These are phyloP conservation scores for Scaptomyza flava DNA, from an alignment of 2,888 invertebrate species.

Conservation along the genomic window DNA sequence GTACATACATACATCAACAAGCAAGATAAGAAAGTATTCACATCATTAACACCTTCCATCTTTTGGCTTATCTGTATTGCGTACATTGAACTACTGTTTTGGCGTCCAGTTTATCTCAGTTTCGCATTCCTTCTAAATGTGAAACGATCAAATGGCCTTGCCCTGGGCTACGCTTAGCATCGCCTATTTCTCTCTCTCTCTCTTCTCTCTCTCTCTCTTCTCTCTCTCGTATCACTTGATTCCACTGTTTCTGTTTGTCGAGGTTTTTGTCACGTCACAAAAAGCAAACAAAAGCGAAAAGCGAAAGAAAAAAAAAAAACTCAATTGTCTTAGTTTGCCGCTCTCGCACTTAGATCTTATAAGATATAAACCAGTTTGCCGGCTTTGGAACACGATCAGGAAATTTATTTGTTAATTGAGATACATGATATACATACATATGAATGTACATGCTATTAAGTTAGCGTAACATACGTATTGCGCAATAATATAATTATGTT, in stretches of 20 bases:
- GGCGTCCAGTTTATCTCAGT: conserved; percentile 1
- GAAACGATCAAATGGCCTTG: conserved; percentile 17
- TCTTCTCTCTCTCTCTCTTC: neutral
- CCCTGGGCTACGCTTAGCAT: neutral
- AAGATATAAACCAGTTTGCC: conserved; percentile 31
- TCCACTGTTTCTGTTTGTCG: neutral
- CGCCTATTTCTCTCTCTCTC: neutral
- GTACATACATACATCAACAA: no score
- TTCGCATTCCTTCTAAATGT: conserved; percentile 17
- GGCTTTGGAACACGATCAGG: conserved; percentile 15
- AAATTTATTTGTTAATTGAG: conserved; percentile 22
- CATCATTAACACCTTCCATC: no score
- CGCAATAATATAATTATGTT: no score
- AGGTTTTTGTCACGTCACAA: conserved; percentile 2
- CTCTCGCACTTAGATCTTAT: neutral
- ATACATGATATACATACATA: no score
- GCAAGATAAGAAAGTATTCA: no score
- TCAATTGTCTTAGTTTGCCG: conserved; percentile 34
- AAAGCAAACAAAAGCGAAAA: neutral
- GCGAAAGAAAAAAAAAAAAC: neutral
- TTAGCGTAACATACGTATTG: no score
- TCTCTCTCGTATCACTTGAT: neutral
- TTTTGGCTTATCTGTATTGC: neutral
- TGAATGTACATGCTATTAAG: no score
- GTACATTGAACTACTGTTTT: neutral